Percentiles rank a stretch among this genome's conserved stretches.
These are phyloP conservation scores for Caenorhabditis tropicalis DNA, from an alignment of 1,140 invertebrate genomes.

Conservation along the genomic window DNA sequence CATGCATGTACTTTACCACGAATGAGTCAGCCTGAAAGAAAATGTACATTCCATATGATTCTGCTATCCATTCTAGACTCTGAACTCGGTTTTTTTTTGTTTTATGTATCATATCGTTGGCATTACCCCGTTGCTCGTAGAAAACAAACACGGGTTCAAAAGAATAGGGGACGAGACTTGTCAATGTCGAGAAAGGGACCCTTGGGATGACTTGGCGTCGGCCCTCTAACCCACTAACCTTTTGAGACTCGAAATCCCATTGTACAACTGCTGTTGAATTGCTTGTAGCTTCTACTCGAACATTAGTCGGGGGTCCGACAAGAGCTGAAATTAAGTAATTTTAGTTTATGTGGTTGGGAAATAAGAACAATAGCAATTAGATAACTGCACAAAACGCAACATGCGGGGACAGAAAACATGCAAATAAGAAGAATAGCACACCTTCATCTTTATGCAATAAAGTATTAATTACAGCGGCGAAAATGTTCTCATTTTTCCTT, in stretches of 20 bases:
- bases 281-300: conserved; percentile 67
- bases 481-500: conserved; percentile 20
- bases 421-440: background rate
- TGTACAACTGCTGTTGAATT: conserved; percentile 71
- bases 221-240: background rate
- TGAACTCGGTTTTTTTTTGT: background rate
- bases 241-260: conserved; percentile 69
- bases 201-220: background rate
- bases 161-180: background rate
- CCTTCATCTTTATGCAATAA: conserved; percentile 36
- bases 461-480: conserved; percentile 32
- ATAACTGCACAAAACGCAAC: background rate
- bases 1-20: conserved; percentile 71
- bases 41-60: background rate
- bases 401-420: background rate
- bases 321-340: conserved; percentile 63
- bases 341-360: background rate
- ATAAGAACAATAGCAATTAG: background rate
- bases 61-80: background rate
- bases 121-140: background rate
- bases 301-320: conserved; percentile 69
- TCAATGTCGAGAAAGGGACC: conserved; percentile 13
- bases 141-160: background rate
- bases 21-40: conserved; percentile 65
- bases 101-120: background rate